Evolutionary conservation across 2,113 vertebrate species (phyloP).

Genomic region (Semicossyphus pulcher): DNA sequence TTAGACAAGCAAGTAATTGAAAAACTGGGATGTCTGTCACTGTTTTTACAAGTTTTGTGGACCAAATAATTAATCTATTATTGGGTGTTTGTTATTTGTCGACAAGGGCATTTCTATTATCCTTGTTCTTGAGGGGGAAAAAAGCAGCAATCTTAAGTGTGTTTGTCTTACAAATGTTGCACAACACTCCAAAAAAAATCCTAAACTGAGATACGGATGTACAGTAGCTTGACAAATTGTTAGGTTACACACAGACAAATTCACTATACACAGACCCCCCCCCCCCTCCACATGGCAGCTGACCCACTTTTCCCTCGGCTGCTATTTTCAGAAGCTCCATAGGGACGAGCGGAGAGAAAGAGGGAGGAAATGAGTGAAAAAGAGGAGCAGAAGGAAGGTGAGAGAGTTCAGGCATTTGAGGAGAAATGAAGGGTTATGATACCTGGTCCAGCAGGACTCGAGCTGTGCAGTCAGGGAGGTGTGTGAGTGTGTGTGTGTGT

Average conservation of each 20-base stretch:
- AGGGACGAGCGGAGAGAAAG: slow-evolving; percentile 68
- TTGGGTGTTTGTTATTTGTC: no score
- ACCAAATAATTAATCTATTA: no score
- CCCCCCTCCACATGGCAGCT: slow-evolving; percentile 59
- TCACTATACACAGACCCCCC: slow-evolving; percentile 8
- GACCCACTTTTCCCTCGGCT: slow-evolving; percentile 82
- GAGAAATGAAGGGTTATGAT: slow-evolving; percentile 66
- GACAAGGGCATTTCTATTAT: no score
- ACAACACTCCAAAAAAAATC: neutral
- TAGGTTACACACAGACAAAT: slow-evolving; percentile 23
- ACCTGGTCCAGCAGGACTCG: slow-evolving; percentile 46
- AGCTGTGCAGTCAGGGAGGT: neutral
- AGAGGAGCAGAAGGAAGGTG: slow-evolving; percentile 51
- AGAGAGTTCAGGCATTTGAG: slow-evolving; percentile 48
- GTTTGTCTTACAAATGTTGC: neutral
- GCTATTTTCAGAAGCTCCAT: slow-evolving; percentile 83
- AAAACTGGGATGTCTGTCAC: no score
- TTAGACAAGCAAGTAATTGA: no score
- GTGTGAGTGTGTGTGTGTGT: slow-evolving; percentile 6
- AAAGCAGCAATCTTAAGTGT: no score
- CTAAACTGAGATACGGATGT: neutral
- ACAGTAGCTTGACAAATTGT: slow-evolving; percentile 28
- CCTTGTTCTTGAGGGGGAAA: no score
- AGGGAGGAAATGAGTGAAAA: slow-evolving; percentile 62
- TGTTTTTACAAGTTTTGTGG: no score